Evolutionary conservation across 2,888 invertebrate species (phyloP), one percentile per base, ranked within the genome.

Genomic region (Leptopilina myrica): DNA sequence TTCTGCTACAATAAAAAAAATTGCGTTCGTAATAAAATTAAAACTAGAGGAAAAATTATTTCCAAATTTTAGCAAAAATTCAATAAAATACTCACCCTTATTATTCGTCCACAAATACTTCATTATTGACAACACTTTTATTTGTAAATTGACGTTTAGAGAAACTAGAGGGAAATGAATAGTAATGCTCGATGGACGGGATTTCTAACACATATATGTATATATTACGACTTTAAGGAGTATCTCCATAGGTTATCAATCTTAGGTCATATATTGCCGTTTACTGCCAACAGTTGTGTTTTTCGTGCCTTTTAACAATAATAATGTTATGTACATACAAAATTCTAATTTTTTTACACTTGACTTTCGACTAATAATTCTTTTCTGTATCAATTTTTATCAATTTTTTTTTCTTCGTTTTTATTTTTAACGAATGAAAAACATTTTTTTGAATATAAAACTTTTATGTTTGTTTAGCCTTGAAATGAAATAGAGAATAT

Each of bases 71-170:
- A n/a, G 59, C 33, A 59, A 15, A 26, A 11, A 26, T 59, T n/a
- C 0, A 46, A 7, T 6, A 9, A 14, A n/a, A 8, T 11, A 79
- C 81, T 84, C 59, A 87, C 84, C 83, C 12, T 84, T 79, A 62
- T 67, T 81, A 20, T 67, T 43, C n/a, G 49, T 67, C 80, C 76
- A 79, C 7, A 66, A 79, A 53, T 84, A 78, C 81, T 85, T 83
- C 87, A 85, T 87, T 84, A 77, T 84, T 81, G 79, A 77, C 79
- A 83, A 79, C 78, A 81, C 76, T 69, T 75, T 33, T 33, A 33
- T 33, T 33, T 46, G 73, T 79, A 75, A 79, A 87, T 82, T 87
- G 79, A 76, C 76, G 43, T 79, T 83, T 84, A 84, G 62, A 40
- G 49, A 40, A 80, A 79, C 76, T 43, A 80, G 76, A 83, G 65